phyloP scores from a whole-genome alignment of 2,888 invertebrate genomes.

The Pelosia muscerda region DNA sequence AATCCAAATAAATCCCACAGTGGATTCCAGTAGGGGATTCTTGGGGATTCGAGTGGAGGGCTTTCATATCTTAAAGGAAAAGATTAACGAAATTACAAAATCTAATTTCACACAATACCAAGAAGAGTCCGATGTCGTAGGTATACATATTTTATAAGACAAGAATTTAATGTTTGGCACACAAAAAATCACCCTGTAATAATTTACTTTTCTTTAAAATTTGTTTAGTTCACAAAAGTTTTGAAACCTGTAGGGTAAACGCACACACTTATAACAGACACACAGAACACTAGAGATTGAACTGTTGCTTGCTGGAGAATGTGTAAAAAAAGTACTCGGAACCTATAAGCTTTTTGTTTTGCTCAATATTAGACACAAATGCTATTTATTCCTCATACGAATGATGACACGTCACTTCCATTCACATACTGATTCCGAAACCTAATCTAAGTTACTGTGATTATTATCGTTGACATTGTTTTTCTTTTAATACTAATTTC shows the following conservation, averaged over 20 bases:
- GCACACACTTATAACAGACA: too few species aligned
- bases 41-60: too few species aligned
- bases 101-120: not conserved
- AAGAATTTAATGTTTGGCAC: too few species aligned
- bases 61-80: not conserved
- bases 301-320: not conserved
- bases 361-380: not conserved
- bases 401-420: not conserved
- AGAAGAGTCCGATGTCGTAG: too few species aligned
- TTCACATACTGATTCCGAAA: not conserved
- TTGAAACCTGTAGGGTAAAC: too few species aligned
- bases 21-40: not conserved
- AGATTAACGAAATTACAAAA: not conserved
- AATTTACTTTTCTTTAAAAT: too few species aligned
- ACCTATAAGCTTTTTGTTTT: too few species aligned
- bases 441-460: not conserved
- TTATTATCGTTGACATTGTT: not conserved
- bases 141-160: too few species aligned
- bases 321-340: not conserved
- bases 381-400: not conserved
- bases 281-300: not conserved
- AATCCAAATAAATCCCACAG: conserved; percentile 4
- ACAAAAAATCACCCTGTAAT: too few species aligned
- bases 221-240: too few species aligned
- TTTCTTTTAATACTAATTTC: not conserved